Evolutionary conservation across 2,113 vertebrate species (phyloP).

Genomic region (Amia ocellicauda): DNA sequence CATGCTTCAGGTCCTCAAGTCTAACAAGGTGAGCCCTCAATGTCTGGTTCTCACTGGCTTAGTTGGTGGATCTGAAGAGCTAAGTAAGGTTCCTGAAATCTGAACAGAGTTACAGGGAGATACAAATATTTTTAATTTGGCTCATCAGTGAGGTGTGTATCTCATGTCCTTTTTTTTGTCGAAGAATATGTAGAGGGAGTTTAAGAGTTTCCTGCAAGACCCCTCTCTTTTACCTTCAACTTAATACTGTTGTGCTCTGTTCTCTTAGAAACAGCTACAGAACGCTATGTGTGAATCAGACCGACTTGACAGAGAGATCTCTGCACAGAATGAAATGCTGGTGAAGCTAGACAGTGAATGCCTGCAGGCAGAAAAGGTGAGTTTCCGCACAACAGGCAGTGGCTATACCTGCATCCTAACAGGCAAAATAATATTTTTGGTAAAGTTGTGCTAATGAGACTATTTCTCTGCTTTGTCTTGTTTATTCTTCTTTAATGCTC

Average conservation of each 20-base stretch:
- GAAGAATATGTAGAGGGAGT: too few species aligned
- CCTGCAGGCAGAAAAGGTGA: slow-evolving; percentile 59
- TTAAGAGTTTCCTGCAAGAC: too few species aligned
- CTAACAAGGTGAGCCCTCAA: slow-evolving; percentile 51
- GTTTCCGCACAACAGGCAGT: neutral
- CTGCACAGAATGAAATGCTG: slow-evolving; percentile 52
- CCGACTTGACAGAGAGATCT: slow-evolving; percentile 53
- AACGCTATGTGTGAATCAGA: slow-evolving; percentile 30
- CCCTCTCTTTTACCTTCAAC: too few species aligned
- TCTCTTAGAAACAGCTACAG: slow-evolving; percentile 66
- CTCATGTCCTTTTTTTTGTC: too few species aligned
- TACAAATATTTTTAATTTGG: too few species aligned
- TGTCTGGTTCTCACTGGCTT: neutral
- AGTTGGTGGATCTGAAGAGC: too few species aligned
- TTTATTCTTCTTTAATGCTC: too few species aligned
- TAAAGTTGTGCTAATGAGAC: too few species aligned
- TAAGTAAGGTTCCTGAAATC: too few species aligned
- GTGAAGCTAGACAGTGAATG: slow-evolving; percentile 59
- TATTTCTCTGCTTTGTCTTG: too few species aligned
- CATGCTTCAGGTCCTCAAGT: slow-evolving; percentile 52
- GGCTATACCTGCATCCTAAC: neutral
- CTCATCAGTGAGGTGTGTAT: too few species aligned
- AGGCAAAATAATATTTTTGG: neutral
- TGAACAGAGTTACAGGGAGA: too few species aligned
- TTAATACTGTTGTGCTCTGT: slow-evolving; percentile 10